Conservation (phyloP, 2,888 invertebrate species). For the Lordiphosa fenestrarum region DNA sequence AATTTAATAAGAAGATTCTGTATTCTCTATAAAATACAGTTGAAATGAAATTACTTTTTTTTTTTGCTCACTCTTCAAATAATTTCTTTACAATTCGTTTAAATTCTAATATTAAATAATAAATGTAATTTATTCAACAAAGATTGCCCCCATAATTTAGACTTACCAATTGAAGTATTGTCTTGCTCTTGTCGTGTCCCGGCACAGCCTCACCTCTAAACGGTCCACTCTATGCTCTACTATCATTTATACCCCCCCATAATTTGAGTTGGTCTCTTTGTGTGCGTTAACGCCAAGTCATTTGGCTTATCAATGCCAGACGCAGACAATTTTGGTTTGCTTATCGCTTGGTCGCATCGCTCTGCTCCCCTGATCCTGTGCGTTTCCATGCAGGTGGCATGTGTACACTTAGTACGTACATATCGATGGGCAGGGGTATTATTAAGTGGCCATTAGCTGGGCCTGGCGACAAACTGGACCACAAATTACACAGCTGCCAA, state of each 20-base stretch:
- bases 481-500: slow-evolving; percentile 42
- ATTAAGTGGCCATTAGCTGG: slow-evolving; percentile 75
- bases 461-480: slow-evolving; percentile 44
- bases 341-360: slow-evolving; percentile 63
- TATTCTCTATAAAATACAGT: too few species aligned
- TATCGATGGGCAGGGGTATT: slow-evolving; percentile 51
- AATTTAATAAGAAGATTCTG: too few species aligned
- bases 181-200: neutral
- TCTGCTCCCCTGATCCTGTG: slow-evolving; percentile 13
- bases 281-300: slow-evolving; percentile 66
- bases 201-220: neutral
- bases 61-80: too few species aligned
- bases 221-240: neutral
- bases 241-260: neutral
- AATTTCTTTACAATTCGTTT: too few species aligned
- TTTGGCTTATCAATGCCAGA: slow-evolving; percentile 75
- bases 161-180: too few species aligned
- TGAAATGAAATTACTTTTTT: too few species aligned
- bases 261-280: slow-evolving; percentile 36
- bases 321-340: slow-evolving; percentile 63
- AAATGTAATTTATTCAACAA: too few species aligned
- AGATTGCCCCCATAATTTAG: too few species aligned
- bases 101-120: too few species aligned
- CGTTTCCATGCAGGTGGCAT: slow-evolving; percentile 41
- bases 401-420: slow-evolving; percentile 1